Evolutionary conservation across 2,113 vertebrate species (phyloP).

Genomic region (Sisor rabdophorus): DNA sequence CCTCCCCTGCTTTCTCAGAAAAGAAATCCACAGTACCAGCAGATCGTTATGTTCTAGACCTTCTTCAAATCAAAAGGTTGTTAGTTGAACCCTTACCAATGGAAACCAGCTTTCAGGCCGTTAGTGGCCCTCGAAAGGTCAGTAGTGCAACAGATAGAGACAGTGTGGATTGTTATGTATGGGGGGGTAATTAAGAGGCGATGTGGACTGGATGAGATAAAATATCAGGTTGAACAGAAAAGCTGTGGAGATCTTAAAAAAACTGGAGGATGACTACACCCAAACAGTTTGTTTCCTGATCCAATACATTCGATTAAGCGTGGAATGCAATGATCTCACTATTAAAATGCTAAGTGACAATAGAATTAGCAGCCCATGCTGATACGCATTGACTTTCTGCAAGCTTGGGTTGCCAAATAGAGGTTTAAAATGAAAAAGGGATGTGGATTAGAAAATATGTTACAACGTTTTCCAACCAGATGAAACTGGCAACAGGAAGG

Average conservation of each 20-base stretch:
- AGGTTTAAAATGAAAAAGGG: too few relatives aligned
- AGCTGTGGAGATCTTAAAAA: not conserved
- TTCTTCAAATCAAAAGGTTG: not conserved
- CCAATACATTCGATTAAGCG: conserved; percentile 8
- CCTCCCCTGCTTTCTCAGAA: too few relatives aligned
- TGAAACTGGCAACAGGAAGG: too few relatives aligned
- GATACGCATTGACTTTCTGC: not conserved
- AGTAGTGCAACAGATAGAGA: not conserved
- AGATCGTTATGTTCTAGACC: not conserved
- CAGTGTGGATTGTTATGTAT: not conserved
- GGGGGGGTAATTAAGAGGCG: not conserved
- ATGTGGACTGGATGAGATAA: conserved; percentile 6
- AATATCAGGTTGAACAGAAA: not conserved
- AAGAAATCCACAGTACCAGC: conserved; percentile 49
- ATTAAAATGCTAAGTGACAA: not conserved
- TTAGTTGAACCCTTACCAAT: not conserved
- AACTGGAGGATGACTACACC: conserved; percentile 16
- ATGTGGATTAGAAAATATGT: too few relatives aligned
- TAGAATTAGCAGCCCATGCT: not conserved
- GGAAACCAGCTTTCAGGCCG: not conserved
- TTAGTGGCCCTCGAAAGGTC: not conserved
- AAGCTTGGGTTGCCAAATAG: not conserved
- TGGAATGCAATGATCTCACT: conserved; percentile 15
- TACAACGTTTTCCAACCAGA: too few relatives aligned
- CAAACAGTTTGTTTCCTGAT: conserved; percentile 4